Percentiles rank a stretch among this genome's conserved stretches.
These are phyloP conservation scores for Theonella swinhoei DNA, from an alignment of 37 sponge, comb jelly and placozoan species.

Conservation along the genomic window DNA sequence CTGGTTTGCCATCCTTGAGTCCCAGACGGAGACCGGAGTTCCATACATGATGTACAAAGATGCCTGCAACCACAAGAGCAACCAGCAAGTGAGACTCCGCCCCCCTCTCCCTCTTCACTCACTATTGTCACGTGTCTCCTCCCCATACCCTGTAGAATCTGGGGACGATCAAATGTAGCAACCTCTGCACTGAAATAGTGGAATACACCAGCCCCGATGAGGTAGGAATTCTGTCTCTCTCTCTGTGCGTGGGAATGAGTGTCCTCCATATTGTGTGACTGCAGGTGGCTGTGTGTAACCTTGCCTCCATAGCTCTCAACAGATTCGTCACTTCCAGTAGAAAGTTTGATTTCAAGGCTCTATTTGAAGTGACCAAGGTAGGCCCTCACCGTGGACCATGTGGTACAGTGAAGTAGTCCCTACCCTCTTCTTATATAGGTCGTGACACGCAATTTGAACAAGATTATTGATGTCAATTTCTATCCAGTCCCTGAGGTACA, in stretches of 20 bases:
- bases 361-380: conserved; percentile 90
- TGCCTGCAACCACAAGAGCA: conserved; percentile 97
- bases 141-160: conserved; percentile 83
- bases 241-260: too few species aligned
- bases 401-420: neutral
- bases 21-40: conserved; percentile 97
- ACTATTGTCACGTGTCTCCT: neutral
- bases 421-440: conserved; percentile 49
- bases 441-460: conserved; percentile 93
- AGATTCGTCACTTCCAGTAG: conserved; percentile 76
- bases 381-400: neutral
- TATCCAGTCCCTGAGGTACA: conserved; percentile 93
- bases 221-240: conserved; percentile 11
- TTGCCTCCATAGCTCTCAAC: conserved; percentile 95
- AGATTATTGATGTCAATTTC: conserved; percentile 95
- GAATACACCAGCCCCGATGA: conserved; percentile 98
- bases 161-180: conserved; percentile 98
- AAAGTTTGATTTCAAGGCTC: conserved; percentile 87
- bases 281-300: conserved; percentile 98
- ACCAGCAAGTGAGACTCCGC: conserved; percentile 92
- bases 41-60: conserved; percentile 99
- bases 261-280: neutral
- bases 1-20: conserved; percentile 98
- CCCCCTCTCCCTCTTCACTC: neutral
- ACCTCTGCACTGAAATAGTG: conserved; percentile 98